phyloP scores from a whole-genome alignment of 2,113 vertebrate species.

The Cyphomyrus plagiostoma region DNA sequence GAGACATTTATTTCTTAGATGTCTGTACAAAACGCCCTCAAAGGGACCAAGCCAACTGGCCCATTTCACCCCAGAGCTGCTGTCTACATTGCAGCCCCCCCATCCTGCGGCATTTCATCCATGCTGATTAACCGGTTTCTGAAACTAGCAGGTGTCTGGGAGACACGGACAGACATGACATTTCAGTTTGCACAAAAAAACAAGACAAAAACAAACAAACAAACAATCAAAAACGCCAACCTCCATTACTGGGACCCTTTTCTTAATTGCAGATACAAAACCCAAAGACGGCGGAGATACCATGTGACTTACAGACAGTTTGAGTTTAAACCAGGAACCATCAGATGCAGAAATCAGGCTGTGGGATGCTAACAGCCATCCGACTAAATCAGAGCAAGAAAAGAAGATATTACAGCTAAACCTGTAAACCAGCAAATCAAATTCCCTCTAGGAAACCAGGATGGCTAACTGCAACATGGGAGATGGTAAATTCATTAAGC shows the following conservation, averaged over 20 bases:
- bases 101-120: background rate
- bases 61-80: background rate
- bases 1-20: background rate
- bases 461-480: background rate
- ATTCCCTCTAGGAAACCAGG: background rate
- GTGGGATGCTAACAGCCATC: background rate
- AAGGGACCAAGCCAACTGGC: background rate
- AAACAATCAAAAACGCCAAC: background rate
- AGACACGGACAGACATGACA: background rate
- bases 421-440: background rate
- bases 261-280: background rate
- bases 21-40: background rate
- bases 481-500: background rate
- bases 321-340: slow-evolving; percentile 5
- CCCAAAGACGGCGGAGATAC: background rate
- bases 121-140: background rate
- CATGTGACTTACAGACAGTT: background rate
- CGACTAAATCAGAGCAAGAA: background rate
- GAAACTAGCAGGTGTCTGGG: background rate
- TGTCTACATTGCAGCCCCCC: background rate
- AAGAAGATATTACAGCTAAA: background rate
- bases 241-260: background rate
- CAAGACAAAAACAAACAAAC: background rate
- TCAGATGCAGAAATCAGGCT: slow-evolving; percentile 4
- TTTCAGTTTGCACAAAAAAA: background rate